A percentile compares a stretch with the other conserved stretches of the same genome.
Conservation (phyloP, 2,113 vertebrate genomes). For the Pipa parva region DNA sequence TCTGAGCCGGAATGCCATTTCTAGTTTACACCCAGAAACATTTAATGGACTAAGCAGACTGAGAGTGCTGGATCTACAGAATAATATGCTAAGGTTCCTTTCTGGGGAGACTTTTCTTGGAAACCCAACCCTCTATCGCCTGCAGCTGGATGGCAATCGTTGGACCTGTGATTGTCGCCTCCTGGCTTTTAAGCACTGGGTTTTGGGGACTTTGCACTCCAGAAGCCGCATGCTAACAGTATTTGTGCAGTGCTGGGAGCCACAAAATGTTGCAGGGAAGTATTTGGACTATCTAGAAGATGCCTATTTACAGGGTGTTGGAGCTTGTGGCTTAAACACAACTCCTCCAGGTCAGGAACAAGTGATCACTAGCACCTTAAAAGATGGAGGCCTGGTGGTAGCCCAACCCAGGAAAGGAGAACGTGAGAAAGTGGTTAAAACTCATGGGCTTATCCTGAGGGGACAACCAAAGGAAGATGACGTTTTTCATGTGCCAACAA, state of each 20-base stretch:
- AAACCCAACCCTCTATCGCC: slow-evolving; percentile 71
- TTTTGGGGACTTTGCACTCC: slow-evolving; percentile 71
- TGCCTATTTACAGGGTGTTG: slow-evolving; percentile 62
- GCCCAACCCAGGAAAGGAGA: not conserved
- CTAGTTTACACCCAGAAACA: slow-evolving; percentile 61
- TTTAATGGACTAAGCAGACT: slow-evolving; percentile 68
- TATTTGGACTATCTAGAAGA: slow-evolving; percentile 85
- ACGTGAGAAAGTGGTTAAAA: not conserved
- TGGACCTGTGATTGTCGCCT: slow-evolving; percentile 91
- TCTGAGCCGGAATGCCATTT: slow-evolving; percentile 78
- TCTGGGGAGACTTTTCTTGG: slow-evolving; percentile 73
- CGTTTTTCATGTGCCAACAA: slow-evolving; percentile 38
- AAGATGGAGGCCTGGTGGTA: not conserved
- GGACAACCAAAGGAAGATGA: not conserved
- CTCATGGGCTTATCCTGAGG: not conserved
- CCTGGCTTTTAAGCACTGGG: slow-evolving; percentile 76
- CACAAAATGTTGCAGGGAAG: slow-evolving; percentile 71
- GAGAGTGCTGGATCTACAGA: slow-evolving; percentile 78
- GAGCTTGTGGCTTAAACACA: slow-evolving; percentile 6
- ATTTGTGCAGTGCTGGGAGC: slow-evolving; percentile 81
- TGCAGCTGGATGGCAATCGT: slow-evolving; percentile 86
- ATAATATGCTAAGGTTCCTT: slow-evolving; percentile 77
- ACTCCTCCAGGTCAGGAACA: slow-evolving; percentile 34
- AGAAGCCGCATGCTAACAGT: slow-evolving; percentile 80
- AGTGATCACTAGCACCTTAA: not conserved